phyloP scores from a whole-genome alignment of 2,888 invertebrate genomes.

The Stratiomys singularior region DNA sequence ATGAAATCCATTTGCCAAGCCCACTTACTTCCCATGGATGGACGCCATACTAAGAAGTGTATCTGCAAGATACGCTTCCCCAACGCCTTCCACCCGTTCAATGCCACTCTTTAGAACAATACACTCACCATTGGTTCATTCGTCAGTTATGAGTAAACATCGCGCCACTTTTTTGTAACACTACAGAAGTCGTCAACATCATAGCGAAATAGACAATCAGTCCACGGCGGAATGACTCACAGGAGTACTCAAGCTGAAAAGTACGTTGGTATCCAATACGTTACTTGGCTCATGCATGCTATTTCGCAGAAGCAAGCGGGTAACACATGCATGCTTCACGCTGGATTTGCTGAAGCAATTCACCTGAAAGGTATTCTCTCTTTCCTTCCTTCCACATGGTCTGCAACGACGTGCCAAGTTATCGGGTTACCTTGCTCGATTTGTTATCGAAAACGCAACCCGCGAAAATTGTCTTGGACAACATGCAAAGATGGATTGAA shows the following conservation, averaged over 20 bases:
- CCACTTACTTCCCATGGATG: constrained; percentile 5
- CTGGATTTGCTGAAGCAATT: background rate
- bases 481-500: background rate
- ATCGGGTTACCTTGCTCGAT: background rate
- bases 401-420: background rate
- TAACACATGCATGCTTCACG: background rate
- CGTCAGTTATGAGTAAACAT: background rate
- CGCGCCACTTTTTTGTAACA: background rate
- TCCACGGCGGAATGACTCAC: constrained; percentile 1
- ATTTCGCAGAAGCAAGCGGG: background rate
- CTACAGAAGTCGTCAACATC: constrained; percentile 8
- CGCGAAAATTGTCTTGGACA: background rate
- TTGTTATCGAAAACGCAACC: background rate
- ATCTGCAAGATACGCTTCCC: background rate
- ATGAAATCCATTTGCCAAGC: background rate
- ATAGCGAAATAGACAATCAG: background rate
- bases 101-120: background rate
- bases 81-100: too few relatives aligned
- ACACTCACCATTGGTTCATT: background rate
- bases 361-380: background rate
- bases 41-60: background rate
- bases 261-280: too few relatives aligned
- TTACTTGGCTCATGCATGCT: background rate
- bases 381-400: background rate
- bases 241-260: background rate